Percentiles rank a stretch among this genome's conserved stretches.
Conservation (phyloP, 2,888 invertebrate genomes). For the Drosophila meridionalis region DNA sequence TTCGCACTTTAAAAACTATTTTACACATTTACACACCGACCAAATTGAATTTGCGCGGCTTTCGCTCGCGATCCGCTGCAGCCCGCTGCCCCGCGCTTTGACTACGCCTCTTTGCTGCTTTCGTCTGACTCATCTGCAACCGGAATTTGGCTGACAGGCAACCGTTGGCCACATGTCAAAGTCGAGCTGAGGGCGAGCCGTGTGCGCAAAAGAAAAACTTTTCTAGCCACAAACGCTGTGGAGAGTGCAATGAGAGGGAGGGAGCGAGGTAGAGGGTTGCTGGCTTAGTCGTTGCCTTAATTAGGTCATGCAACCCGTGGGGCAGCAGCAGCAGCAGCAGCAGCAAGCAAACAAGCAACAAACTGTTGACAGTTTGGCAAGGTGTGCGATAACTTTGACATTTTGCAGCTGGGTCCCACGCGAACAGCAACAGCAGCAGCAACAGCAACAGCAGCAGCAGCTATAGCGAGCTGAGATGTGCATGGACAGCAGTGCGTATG, state of each 20-base stretch:
- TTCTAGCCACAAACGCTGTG: conserved; percentile 56
- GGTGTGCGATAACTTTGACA: conserved; percentile 62
- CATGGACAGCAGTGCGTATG: conserved; percentile 71
- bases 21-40: conserved; percentile 50
- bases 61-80: conserved; percentile 22
- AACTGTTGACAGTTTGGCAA: conserved; percentile 66
- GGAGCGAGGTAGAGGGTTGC: neutral
- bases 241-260: conserved; percentile 6
- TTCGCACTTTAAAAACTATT: conserved; percentile 53
- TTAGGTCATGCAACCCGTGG: conserved; percentile 72
- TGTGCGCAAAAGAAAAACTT: conserved; percentile 63
- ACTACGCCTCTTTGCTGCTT: neutral
- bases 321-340: conserved; percentile 32
- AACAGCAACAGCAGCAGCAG: conserved; percentile 15
- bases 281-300: conserved; percentile 48
- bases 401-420: conserved; percentile 60
- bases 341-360: conserved; percentile 22
- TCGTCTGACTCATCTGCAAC: conserved; percentile 74
- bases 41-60: conserved; percentile 69
- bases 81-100: neutral
- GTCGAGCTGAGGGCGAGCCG: conserved; percentile 53
- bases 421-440: conserved; percentile 35
- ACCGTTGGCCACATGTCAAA: conserved; percentile 76
- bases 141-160: conserved; percentile 73
- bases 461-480: conserved; percentile 34